Evolutionary conservation across 2,113 vertebrate species (phyloP), one percentile per base, ranked within the genome.

Genomic region (Leucosticte australis): DNA sequence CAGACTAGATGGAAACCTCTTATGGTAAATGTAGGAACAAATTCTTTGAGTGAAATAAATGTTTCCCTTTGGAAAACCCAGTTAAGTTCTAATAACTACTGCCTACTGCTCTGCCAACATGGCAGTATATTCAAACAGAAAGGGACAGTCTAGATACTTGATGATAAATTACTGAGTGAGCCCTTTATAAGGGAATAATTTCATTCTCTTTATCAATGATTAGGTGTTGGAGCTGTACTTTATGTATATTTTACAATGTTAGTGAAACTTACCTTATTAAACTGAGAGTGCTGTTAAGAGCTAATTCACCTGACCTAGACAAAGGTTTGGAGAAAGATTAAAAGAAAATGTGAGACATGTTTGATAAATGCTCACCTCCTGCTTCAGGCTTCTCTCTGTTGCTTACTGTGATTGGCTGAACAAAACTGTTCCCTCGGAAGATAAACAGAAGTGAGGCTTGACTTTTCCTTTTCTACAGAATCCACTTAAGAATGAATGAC

Each of bases 21-120:
- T 71, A 83, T 35, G 13, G 83, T 71, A 93, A 93, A 84, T 46
- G 37, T 89, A 83, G 68, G 78, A 90, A 87, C 68, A 94, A 90
- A 75, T 68, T 31, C 42, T 90, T 92, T 5, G 2, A 90, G 73
- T 60, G 62, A 95, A 96, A 93, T 78, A 67, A 89, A 93, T 79
- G 65, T 75, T 96, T 93, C 64, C 23, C 31, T 83, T 88, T 86
- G 75, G 75, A 94, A 91, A 94, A 95, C 7, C 67, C 37, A 5
- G 60, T 78, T 92, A 81, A 78, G 10, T 89, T 89, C 33, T 59
- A 83, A 80, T 64, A 70, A 65, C 39, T 94, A 15, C 33, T 93
- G 41, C 62, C n/a, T 92, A 41, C 26, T 87, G 12, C 26, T 81
- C 78, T 93, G 41, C 44, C 41, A 81, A 15, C 44, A 22, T 56